phyloP scores from a whole-genome alignment of 2,888 invertebrate species.

The Drosophila suboccidentalis region DNA sequence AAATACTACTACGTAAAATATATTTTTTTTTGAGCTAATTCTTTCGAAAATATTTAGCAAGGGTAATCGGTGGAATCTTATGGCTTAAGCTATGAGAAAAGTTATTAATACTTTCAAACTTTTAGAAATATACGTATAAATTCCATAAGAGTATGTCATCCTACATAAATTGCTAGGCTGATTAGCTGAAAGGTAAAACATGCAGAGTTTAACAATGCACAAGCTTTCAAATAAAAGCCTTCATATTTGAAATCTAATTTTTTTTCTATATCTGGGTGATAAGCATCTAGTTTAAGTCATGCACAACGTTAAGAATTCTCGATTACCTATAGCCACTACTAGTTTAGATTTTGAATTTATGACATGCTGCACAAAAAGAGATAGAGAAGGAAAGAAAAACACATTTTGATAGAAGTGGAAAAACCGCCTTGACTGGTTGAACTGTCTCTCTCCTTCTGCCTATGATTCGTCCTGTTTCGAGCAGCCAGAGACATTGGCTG shows the following conservation, averaged over 20 bases:
- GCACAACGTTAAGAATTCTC: neutral
- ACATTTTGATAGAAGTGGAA: neutral
- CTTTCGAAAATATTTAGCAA: slow-evolving; percentile 17
- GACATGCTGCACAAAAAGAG: slow-evolving; percentile 11
- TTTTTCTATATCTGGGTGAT: no score
- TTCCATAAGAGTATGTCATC: neutral
- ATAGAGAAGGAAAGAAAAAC: neutral
- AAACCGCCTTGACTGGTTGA: slow-evolving; percentile 14
- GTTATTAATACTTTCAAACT: slow-evolving; percentile 8
- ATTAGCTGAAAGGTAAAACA: neutral
- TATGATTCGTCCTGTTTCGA: slow-evolving; percentile 14
- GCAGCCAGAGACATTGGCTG: slow-evolving; percentile 50
- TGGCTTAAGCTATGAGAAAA: slow-evolving; percentile 11
- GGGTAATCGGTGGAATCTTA: neutral
- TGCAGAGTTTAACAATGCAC: neutral
- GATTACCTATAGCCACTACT: slow-evolving; percentile 27
- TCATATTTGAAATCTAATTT: neutral
- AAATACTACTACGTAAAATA: slow-evolving; percentile 22
- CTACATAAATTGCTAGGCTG: neutral
- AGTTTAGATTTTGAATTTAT: slow-evolving; percentile 39
- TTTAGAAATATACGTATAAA: neutral
- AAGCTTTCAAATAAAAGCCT: neutral
- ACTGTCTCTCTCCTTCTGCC: slow-evolving; percentile 9
- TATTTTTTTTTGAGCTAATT: slow-evolving; percentile 11
- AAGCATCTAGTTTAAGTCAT: no score